Percentiles rank a stretch among this genome's conserved stretches.
phyloP scores from a whole-genome alignment of 2,797 vertebrate species.

The Gallinago stenura region DNA sequence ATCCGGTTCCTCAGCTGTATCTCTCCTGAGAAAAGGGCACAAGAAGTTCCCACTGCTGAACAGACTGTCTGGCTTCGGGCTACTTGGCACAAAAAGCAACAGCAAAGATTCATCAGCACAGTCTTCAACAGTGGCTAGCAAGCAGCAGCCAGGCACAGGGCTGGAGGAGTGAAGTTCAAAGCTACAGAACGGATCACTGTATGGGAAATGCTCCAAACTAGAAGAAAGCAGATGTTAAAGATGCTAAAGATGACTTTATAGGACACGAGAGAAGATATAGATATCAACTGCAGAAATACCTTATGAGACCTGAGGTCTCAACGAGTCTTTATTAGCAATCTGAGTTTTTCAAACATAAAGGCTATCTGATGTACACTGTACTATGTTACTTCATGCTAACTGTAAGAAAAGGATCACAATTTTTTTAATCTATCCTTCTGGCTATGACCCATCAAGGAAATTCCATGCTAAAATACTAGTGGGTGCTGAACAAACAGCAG shows the following conservation, averaged over 20 bases:
- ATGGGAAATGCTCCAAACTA: not conserved
- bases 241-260: not conserved
- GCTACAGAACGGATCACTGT: not conserved
- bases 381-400: not conserved
- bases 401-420: not conserved
- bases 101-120: not conserved
- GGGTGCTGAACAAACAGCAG: not conserved
- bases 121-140: not conserved
- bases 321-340: not conserved
- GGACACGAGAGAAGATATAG: not conserved
- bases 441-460: not conserved
- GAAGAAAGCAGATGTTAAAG: not conserved
- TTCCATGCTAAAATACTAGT: not conserved
- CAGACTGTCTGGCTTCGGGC: not conserved
- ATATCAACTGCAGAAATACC: not conserved
- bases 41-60: not conserved
- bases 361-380: rapidly evolving
- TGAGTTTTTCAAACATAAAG: not conserved
- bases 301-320: rapidly evolving
- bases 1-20: not conserved
- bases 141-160: not conserved
- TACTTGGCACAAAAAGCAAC: not conserved
- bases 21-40: not conserved
- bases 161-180: not conserved
- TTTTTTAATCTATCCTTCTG: not conserved